These are phyloP conservation scores for Varanus salvator DNA, from an alignment of 2,113 vertebrate genomes.

Conservation along the genomic window DNA sequence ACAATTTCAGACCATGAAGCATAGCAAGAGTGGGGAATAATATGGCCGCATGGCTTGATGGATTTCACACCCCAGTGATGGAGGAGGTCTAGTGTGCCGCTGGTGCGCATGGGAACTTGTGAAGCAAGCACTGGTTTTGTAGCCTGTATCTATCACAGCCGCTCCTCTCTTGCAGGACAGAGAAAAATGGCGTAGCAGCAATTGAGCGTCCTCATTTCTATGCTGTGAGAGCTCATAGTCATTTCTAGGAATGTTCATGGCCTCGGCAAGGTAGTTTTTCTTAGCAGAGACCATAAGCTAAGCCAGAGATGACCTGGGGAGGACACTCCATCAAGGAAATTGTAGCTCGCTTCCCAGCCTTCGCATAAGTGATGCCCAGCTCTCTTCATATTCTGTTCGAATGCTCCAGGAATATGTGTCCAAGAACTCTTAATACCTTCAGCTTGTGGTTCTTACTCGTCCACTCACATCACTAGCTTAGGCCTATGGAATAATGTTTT, in stretches of 20 bases:
- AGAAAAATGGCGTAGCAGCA: constrained; percentile 80
- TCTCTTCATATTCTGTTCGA: constrained; percentile 66
- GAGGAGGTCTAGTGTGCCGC: constrained; percentile 55
- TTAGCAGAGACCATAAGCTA: constrained; percentile 65
- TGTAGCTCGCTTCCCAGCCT: constrained; percentile 61
- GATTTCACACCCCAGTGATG: constrained; percentile 39
- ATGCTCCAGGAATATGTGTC: constrained; percentile 62
- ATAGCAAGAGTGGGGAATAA: neutral
- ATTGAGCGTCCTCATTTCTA: constrained; percentile 79
- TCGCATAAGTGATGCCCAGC: constrained; percentile 69
- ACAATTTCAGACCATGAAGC: neutral
- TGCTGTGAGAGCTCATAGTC: constrained; percentile 72
- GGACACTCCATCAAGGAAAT: constrained; percentile 77
- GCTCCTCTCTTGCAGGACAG: constrained; percentile 69
- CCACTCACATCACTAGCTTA: constrained; percentile 34
- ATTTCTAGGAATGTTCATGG: constrained; percentile 75
- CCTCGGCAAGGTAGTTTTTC: constrained; percentile 75
- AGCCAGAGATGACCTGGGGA: constrained; percentile 63
- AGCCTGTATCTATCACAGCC: constrained; percentile 65
- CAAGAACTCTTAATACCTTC: constrained; percentile 54
- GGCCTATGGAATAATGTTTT: constrained; percentile 53
- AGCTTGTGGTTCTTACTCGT: constrained; percentile 45
- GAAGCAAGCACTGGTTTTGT: constrained; percentile 55
- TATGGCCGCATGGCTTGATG: neutral
- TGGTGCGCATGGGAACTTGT: constrained; percentile 67